A percentile compares a stretch with the other conserved stretches of the same genome.
Conservation (phyloP, 2,797 vertebrate species). For the Dromococcyx pavoninus region DNA sequence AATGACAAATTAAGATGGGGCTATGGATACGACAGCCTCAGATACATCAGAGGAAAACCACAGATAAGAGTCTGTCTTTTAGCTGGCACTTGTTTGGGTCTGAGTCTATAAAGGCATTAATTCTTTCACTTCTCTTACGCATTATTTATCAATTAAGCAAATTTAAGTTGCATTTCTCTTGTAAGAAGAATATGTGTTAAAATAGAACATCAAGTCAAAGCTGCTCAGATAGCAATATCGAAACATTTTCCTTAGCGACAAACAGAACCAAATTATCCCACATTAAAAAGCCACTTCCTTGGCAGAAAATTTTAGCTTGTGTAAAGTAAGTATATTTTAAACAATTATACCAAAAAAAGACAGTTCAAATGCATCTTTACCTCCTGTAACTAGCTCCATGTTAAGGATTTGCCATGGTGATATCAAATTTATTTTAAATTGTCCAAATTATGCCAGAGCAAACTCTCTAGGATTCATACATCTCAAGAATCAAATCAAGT, state of each 20-base stretch:
- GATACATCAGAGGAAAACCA: not conserved
- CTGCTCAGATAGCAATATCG: not conserved
- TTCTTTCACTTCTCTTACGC: not conserved
- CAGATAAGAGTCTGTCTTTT: not conserved
- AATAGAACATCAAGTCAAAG: not conserved
- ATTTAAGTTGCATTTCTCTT: not conserved
- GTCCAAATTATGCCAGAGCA: not conserved
- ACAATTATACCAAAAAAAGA: not conserved
- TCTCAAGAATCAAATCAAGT: not conserved
- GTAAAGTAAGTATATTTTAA: not conserved
- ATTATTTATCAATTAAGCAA: not conserved
- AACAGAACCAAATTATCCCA: not conserved
- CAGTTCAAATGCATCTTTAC: not conserved
- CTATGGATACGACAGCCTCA: not conserved
- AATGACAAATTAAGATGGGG: conserved; percentile 23
- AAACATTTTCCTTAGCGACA: not conserved
- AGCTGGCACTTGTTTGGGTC: not conserved
- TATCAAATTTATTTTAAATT: not conserved
- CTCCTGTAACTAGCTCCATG: not conserved
- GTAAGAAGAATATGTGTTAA: not conserved
- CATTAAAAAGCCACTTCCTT: not conserved
- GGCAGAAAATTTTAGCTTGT: not conserved
- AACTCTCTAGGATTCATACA: not conserved
- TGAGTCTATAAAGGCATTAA: not conserved
- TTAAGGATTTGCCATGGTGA: not conserved